Evolutionary conservation across 2,797 vertebrate species (phyloP).

Genomic region (Xyrichtys novacula): DNA sequence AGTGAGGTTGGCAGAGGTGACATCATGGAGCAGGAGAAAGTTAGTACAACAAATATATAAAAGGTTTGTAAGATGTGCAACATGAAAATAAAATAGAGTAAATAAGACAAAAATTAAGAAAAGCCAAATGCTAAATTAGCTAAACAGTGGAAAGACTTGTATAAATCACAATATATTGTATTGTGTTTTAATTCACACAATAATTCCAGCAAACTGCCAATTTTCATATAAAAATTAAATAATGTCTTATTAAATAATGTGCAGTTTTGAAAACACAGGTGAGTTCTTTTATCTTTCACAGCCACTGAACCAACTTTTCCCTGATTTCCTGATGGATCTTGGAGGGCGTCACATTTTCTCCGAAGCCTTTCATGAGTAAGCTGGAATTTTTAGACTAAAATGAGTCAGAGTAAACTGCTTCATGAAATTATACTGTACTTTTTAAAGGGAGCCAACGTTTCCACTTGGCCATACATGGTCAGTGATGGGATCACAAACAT

Average conservation of each 20-base stretch:
- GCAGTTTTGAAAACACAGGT: conserved; percentile 23
- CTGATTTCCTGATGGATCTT: conserved; percentile 9
- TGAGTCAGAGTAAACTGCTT: conserved; percentile 9
- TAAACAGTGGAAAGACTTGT: no score
- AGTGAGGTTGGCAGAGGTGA: no score
- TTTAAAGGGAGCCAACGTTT: conserved; percentile 13
- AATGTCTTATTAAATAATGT: conserved; percentile 21
- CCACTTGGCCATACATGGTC: conserved; percentile 22
- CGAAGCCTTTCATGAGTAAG: conserved; percentile 21
- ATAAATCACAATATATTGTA: no score
- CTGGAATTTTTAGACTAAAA: conserved; percentile 23
- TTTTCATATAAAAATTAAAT: background rate
- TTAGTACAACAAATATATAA: no score
- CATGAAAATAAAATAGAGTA: no score
- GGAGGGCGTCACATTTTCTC: conserved; percentile 29
- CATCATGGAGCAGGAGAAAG: no score
- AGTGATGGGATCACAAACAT: conserved; percentile 16
- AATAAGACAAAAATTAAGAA: no score
- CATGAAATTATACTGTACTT: conserved; percentile 18
- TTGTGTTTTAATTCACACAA: no score
- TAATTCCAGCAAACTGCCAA: background rate
- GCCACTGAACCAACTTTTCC: conserved; percentile 16
- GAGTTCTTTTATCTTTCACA: conserved; percentile 17
- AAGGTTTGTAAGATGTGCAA: no score
- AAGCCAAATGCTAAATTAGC: no score